Evolutionary conservation across 2,797 vertebrate genomes (phyloP), one percentile per base, ranked within the genome.

Genomic region (Bradypus variegatus): DNA sequence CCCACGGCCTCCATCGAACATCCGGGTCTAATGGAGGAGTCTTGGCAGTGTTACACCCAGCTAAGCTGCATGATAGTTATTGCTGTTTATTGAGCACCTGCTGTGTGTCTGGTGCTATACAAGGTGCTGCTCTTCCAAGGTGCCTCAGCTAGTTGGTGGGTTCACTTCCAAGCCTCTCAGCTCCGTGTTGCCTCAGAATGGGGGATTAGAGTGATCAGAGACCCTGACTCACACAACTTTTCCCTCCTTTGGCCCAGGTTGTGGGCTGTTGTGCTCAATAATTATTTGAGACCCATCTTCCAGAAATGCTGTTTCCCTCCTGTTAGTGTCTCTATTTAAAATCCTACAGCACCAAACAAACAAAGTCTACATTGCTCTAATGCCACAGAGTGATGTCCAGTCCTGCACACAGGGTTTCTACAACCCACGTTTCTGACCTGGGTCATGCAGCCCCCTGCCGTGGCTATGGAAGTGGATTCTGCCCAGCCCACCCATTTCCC

Each of bases 131-230:
- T 25, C 33, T 36, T 38, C 15, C 41, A 2, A 70, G 29, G 27
- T 13, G 48, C 55, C 69, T 85, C 29, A 19, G 72, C 27, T 10
- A 12, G 48, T 21, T 7, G 27, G 67, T 64, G 65, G 36, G 15
- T 58, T 91, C 2, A 0, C n/a, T 50, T 60, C 60, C 48, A n/a
- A 31, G 19, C 14, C 58, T 21, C 58, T 79, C 53, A 81, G 41
- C 5, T 60, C 33, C 3, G 8, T 0, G 2, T 15, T 48, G 48
- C 23, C 31, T 48, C 16, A 6, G 9, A 16, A 8, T 15, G 33
- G n/a, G 67, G 45, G 25, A 3, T 58, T 11, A 58, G n/a, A 53
- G 48, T 10, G 19, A 38, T 5, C 23, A 33, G 67, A 76, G 70
- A n/a, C 25, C 82, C 25, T 27, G 11, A 67, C 18, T 36, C 21